Base-by-base conservation (phyloP, 2,888 invertebrate genomes). In the Campaea margaritaria region DNA sequence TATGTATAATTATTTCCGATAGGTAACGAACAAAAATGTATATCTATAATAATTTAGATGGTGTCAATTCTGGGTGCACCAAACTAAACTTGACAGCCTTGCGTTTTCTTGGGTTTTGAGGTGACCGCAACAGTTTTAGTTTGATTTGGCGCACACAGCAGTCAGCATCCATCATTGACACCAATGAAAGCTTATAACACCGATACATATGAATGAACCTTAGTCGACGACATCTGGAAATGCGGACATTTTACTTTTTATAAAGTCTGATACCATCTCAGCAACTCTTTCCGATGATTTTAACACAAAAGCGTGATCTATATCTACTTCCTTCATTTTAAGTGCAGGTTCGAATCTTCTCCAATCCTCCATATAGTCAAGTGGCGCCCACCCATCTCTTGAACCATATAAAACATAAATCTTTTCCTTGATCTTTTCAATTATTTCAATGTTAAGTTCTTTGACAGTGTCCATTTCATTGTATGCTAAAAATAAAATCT, bases 381-480 rank as follows among this genome's bases (percentile, higher is more conserved):
- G 72, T 0, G 98, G 98, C 50, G 95, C 96, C 99, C 99, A 99
- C 8, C 94, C 94, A 85, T 99, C 99, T 3, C 79, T 93, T 4
- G 91, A 87, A 10, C 97, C 96, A 82, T 97, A 99, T 79, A 97
- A 96, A 47, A 98, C 94, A 75, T 85, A 82, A 11, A 82, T 85
- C 8, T 78, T 57, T 69, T 79, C 70, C 79, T 95, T 95, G 1
- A 98, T 86, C 72, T 94, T 94, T 12, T 94, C 81, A 44, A 98
- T 88, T 44, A 94, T 83, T 7, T 94, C 91, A 55, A 87, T 85
- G 73, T 98, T 96, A 38, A 97, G 83, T 41, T 94, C 93, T 42
- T 82, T 92, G 0, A 99, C 96, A 31, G 79, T 85, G n/a, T 94
- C 93, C 95, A 98, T 95, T 93, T 98, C 98, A 77, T 96, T 94